Evolutionary conservation across 1,140 invertebrate genomes (phyloP).

Genomic region (Nasonia longicornis): DNA sequence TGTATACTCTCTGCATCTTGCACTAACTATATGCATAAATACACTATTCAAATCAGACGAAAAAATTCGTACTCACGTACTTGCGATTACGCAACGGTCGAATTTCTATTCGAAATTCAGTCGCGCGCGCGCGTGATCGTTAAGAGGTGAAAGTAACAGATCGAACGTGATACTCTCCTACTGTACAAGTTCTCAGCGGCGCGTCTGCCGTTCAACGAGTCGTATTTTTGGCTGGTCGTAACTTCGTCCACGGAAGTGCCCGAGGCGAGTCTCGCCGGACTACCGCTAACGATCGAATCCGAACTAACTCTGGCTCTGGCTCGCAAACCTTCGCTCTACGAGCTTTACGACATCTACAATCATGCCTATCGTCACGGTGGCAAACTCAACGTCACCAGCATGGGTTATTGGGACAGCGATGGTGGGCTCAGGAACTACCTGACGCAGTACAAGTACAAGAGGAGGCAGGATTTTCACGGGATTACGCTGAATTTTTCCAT

Average conservation of each 20-base stretch:
- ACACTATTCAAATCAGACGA: too few relatives aligned
- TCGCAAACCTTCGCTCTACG: conserved; percentile 41
- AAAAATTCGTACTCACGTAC: too few relatives aligned
- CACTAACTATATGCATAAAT: neutral
- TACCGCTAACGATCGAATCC: conserved; percentile 55
- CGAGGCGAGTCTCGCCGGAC: conserved; percentile 35
- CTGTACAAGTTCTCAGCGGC: conserved; percentile 27
- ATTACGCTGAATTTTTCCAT: conserved; percentile 67
- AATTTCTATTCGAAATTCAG: neutral
- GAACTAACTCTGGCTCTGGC: conserved; percentile 53
- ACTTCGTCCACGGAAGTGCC: conserved; percentile 46
- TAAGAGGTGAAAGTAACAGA: neutral
- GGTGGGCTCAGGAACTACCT: conserved; percentile 59
- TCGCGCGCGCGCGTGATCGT: neutral
- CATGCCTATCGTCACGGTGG: conserved; percentile 70
- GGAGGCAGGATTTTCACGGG: conserved; percentile 68
- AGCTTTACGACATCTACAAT: conserved; percentile 62
- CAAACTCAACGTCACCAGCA: conserved; percentile 65
- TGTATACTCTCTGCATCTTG: neutral
- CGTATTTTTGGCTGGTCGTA: conserved; percentile 56
- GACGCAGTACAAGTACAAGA: conserved; percentile 64
- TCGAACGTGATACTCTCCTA: neutral
- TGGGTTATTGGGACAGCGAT: conserved; percentile 64
- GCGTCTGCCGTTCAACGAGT: conserved; percentile 53
- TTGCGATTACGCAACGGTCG: neutral